Base-by-base conservation (phyloP, 2,797 vertebrate species). In the Lutjanus argentimaculatus region DNA sequence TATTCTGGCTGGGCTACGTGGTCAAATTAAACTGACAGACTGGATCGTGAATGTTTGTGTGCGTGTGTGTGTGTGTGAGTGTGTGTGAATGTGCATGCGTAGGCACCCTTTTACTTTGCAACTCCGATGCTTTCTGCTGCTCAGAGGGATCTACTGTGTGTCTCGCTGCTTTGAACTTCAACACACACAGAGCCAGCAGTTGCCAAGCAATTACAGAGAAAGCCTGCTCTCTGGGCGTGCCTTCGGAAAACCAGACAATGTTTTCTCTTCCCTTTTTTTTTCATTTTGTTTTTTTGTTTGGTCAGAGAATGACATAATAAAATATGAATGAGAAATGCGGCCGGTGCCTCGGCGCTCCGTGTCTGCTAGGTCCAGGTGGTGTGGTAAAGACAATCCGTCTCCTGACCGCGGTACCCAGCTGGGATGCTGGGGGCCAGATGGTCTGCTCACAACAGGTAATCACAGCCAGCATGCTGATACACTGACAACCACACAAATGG, bases 401-500 rank as follows among this genome's bases (percentile, higher is more conserved):
- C 84, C 79, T 85, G 85, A 86, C 87, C 69, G 57, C 48, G 75
- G 84, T 30, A 59, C 78, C 91, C 94, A 88, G 89, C 90, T 91
- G 92, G 89, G 85, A 91, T 42, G 85, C 88, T 64, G 79, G 70
- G 85, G 89, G 82, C 90, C 94, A 96, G 94, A 94, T 95, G 94
- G 93, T 92, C 75, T 30, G 67, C 66, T 85, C 93, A 92, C 91
- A 90, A 92, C 94, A 92, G 93, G 93, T 91, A 88, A 94, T 90
- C 91, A 84, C 86, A 89, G 89, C 75, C 85, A 84, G 86, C 90
- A 76, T 83, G 84, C 91, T 86, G 91, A 89, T 90, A 89, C 90
- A 84, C 82, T 85, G 80, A 90, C 84, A 87, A 72, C 70, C 85
- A 75, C 90, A 91, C 89, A 90, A 89, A 85, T 89, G 89, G 87